Conservation (phyloP, 2,113 vertebrate genomes). For the Triplophysa rosa region DNA sequence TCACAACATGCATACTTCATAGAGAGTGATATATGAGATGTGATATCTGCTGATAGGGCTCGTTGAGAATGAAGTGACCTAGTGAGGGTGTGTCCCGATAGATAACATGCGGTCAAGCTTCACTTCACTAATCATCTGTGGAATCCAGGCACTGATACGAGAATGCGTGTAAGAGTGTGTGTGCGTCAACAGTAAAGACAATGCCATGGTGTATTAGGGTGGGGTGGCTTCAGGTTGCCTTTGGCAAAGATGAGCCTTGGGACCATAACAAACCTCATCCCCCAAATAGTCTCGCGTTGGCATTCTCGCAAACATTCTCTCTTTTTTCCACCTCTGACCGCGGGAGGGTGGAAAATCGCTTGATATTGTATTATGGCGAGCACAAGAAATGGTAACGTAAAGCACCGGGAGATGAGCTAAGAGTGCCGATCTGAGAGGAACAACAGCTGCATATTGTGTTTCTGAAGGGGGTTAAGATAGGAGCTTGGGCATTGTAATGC, state of each 20-base stretch:
- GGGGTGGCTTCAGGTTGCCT: conserved; percentile 64
- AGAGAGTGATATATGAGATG: conserved; percentile 18
- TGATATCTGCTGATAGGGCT: conserved; percentile 24
- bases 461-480: conserved; percentile 47
- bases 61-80: conserved; percentile 34
- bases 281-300: background rate
- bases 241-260: conserved; percentile 70
- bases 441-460: conserved; percentile 56
- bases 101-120: conserved; percentile 51
- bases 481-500: conserved; percentile 74
- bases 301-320: background rate
- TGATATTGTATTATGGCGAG: background rate
- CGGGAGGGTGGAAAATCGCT: background rate
- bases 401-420: conserved; percentile 29
- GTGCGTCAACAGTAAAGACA: conserved; percentile 54
- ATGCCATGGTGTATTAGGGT: conserved; percentile 56
- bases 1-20: background rate
- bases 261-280: conserved; percentile 2
- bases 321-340: background rate
- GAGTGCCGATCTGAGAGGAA: conserved; percentile 9
- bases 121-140: conserved; percentile 69
- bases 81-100: conserved; percentile 55
- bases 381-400: background rate
- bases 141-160: conserved; percentile 70
- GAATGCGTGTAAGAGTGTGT: conserved; percentile 44